Percentiles rank a stretch among this genome's conserved stretches.
Evolutionary conservation across 1,140 invertebrate species (phyloP).

Genomic region (Mercenaria mercenaria): DNA sequence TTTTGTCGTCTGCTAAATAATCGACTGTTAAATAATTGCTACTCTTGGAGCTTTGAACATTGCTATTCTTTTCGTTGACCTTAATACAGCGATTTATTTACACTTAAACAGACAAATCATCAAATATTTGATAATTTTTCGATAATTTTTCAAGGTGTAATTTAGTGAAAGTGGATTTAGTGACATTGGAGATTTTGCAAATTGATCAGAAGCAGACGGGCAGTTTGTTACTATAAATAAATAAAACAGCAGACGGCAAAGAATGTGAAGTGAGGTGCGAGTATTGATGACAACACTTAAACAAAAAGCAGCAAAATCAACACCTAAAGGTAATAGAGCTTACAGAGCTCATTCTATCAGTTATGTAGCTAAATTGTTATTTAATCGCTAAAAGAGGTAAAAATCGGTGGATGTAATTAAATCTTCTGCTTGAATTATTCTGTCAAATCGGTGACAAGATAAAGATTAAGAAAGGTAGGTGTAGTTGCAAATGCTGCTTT

Average conservation of each 20-base stretch:
- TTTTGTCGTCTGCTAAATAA: slow-evolving; percentile 59
- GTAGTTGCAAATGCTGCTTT: neutral
- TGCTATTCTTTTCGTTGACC: slow-evolving; percentile 56
- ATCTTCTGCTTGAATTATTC: neutral
- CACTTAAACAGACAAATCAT: slow-evolving; percentile 53
- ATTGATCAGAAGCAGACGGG: slow-evolving; percentile 43
- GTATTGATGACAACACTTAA: slow-evolving; percentile 38
- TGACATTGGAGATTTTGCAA: slow-evolving; percentile 30
- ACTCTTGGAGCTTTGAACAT: slow-evolving; percentile 53
- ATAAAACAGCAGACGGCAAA: slow-evolving; percentile 33
- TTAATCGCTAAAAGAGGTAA: neutral
- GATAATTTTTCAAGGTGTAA: slow-evolving; percentile 42
- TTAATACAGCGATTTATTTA: slow-evolving; percentile 58
- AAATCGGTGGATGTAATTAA: slow-evolving; percentile 25
- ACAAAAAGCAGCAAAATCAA: slow-evolving; percentile 6
- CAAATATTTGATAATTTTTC: slow-evolving; percentile 48
- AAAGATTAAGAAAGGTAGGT: slow-evolving; percentile 36
- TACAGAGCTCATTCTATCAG: slow-evolving; percentile 17
- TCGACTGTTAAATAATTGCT: slow-evolving; percentile 53
- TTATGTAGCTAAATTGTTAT: neutral
- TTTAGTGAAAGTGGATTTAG: slow-evolving; percentile 45
- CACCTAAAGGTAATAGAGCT: slow-evolving; percentile 23
- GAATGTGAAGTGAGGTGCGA: slow-evolving; percentile 37
- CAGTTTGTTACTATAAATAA: slow-evolving; percentile 47
- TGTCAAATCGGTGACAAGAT: slow-evolving; percentile 29